Evolutionary conservation across 53 echinoderm and acorn worm genomes (phyloP).

Genomic region (Temnopleurus reevesii): DNA sequence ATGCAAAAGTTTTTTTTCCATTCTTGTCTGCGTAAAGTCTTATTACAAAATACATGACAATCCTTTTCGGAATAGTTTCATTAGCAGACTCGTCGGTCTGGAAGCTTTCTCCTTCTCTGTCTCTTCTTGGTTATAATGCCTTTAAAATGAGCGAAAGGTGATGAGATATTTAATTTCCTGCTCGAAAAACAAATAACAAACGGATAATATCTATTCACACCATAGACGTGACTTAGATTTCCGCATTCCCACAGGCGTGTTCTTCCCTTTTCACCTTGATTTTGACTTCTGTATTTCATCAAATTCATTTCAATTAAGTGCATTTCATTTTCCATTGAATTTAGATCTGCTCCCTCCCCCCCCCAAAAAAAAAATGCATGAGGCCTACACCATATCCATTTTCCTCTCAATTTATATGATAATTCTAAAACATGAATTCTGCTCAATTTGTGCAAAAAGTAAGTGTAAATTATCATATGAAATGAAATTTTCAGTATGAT

Average conservation of each 20-base stretch:
- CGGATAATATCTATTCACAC: conserved; percentile 55
- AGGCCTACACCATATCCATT: too few relatives aligned
- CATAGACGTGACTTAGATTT: conserved; percentile 47
- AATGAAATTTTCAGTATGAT: too few relatives aligned
- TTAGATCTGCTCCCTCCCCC: too few relatives aligned
- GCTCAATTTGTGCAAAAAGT: too few relatives aligned
- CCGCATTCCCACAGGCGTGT: conserved; percentile 8
- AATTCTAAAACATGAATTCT: too few relatives aligned
- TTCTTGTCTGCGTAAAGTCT: neutral
- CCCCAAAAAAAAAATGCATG: too few relatives aligned
- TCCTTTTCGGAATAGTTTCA: conserved; percentile 5
- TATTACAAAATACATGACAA: neutral
- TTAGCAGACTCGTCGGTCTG: conserved; percentile 31
- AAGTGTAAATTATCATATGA: too few relatives aligned
- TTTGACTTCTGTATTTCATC: conserved; percentile 1
- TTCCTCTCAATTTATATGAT: too few relatives aligned
- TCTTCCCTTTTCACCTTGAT: neutral
- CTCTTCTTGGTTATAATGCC: neutral
- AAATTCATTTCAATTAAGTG: too few relatives aligned
- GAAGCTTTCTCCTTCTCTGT: neutral
- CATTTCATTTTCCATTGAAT: too few relatives aligned
- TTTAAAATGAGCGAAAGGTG: conserved; percentile 5
- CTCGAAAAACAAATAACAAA: conserved; percentile 59
- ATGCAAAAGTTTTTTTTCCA: neutral
- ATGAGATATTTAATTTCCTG: conserved; percentile 54